phyloP scores from a whole-genome alignment of 35 echinoderm and acorn worm genomes.

The Ophiothrix spiculata region DNA sequence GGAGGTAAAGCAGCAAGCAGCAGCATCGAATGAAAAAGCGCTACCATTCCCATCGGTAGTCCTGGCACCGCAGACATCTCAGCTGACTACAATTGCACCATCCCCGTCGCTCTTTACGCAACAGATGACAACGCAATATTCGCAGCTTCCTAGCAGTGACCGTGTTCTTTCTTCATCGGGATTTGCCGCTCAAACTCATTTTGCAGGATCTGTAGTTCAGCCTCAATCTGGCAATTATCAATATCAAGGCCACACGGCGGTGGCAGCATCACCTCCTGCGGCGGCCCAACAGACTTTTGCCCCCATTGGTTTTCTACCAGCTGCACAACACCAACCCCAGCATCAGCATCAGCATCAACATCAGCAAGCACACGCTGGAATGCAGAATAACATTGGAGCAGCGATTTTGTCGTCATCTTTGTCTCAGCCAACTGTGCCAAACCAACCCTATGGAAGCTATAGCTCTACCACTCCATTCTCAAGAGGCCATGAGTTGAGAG shows the following conservation, averaged over 20 bases:
- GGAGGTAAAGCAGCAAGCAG: not conserved
- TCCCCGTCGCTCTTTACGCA: slow-evolving; percentile 50
- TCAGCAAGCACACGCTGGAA: slow-evolving; percentile 32
- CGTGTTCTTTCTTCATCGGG: not conserved
- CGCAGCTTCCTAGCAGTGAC: slow-evolving; percentile 9
- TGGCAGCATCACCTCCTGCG: slow-evolving; percentile 73
- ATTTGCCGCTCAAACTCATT: not conserved
- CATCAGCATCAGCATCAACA: slow-evolving; percentile 31
- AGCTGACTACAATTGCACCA: slow-evolving; percentile 6
- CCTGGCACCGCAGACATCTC: not conserved
- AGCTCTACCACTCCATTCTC: slow-evolving; percentile 38
- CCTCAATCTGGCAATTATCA: slow-evolving; percentile 39
- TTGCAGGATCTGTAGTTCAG: slow-evolving; percentile 36
- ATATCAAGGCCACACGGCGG: slow-evolving; percentile 41
- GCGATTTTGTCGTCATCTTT: slow-evolving; percentile 58
- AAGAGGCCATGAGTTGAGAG: slow-evolving; percentile 26
- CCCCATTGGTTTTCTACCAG: slow-evolving; percentile 20
- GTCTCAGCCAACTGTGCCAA: slow-evolving; percentile 49
- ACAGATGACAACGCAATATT: slow-evolving; percentile 36
- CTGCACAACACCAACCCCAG: slow-evolving; percentile 27
- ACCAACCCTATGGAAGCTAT: slow-evolving; percentile 53
- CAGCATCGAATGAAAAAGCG: not conserved
- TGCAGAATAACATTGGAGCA: slow-evolving; percentile 37
- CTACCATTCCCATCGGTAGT: not conserved
- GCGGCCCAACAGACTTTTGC: slow-evolving; percentile 49